phyloP scores from a whole-genome alignment of 2,888 invertebrate species.

The Dryobota labecula region DNA sequence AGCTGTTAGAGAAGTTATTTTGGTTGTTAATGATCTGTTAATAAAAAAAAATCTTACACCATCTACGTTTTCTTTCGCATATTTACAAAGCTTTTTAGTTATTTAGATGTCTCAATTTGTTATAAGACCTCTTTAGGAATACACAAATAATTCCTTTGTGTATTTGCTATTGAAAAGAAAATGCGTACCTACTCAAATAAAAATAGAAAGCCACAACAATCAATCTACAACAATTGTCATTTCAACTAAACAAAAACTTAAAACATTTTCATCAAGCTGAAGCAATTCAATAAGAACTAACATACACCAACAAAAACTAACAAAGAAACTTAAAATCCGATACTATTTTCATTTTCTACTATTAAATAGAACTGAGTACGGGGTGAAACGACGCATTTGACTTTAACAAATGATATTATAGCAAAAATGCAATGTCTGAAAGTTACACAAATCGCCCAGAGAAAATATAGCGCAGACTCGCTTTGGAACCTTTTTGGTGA shows the following conservation, averaged over 20 bases:
- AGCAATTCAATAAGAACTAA: slow-evolving; percentile 37
- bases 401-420: slow-evolving; percentile 69
- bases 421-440: slow-evolving; percentile 64
- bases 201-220: slow-evolving; percentile 3
- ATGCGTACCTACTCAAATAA: neutral
- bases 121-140: neutral
- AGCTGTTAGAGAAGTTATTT: neutral
- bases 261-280: slow-evolving; percentile 17
- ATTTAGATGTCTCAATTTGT: neutral
- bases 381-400: slow-evolving; percentile 69
- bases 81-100: neutral
- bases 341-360: slow-evolving; percentile 61
- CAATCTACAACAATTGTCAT: neutral
- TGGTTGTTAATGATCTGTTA: neutral
- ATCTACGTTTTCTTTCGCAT: neutral
- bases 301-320: slow-evolving; percentile 33
- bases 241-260: slow-evolving; percentile 3
- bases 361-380: slow-evolving; percentile 58
- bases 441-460: slow-evolving; percentile 56
- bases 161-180: neutral
- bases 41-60: neutral
- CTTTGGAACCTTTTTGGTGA: slow-evolving; percentile 57
- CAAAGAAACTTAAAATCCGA: slow-evolving; percentile 56
- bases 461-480: slow-evolving; percentile 56
- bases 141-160: neutral